phyloP scores from a whole-genome alignment of 1,140 invertebrate genomes.

The Idris sp. region DNA sequence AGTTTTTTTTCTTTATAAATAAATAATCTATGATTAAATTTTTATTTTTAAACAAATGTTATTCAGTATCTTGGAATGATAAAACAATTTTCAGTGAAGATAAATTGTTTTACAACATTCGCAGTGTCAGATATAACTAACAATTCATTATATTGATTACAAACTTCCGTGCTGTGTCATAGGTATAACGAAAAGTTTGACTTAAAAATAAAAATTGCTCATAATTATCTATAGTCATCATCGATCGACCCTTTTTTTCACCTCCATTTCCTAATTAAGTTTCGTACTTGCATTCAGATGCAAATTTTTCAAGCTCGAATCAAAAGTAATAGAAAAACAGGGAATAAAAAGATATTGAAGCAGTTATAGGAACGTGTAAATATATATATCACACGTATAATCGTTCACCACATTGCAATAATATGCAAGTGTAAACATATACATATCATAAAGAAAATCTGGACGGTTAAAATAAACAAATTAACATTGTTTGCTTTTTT shows the following conservation, averaged over 20 bases:
- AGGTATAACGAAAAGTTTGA: background rate
- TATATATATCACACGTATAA: too few species aligned
- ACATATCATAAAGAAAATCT: too few species aligned
- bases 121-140: background rate
- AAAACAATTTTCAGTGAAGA: background rate
- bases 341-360: too few species aligned
- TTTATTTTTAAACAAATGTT: too few species aligned
- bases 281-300: constrained; percentile 4
- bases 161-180: background rate
- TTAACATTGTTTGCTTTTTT: too few species aligned
- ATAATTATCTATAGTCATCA: constrained; percentile 13
- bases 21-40: too few species aligned
- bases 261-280: constrained; percentile 30
- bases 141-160: constrained; percentile 1
- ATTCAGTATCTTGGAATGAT: background rate
- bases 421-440: too few species aligned
- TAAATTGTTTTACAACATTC: background rate
- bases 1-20: too few species aligned
- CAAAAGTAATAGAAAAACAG: background rate
- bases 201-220: constrained; percentile 16
- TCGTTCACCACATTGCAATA: too few species aligned
- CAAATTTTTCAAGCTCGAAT: background rate
- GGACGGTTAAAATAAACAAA: too few species aligned
- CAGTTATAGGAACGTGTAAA: too few species aligned
- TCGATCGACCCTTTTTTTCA: constrained; percentile 14